Evolutionary conservation across 1,140 invertebrate genomes (phyloP).

Genomic region (Bombus turneri): DNA sequence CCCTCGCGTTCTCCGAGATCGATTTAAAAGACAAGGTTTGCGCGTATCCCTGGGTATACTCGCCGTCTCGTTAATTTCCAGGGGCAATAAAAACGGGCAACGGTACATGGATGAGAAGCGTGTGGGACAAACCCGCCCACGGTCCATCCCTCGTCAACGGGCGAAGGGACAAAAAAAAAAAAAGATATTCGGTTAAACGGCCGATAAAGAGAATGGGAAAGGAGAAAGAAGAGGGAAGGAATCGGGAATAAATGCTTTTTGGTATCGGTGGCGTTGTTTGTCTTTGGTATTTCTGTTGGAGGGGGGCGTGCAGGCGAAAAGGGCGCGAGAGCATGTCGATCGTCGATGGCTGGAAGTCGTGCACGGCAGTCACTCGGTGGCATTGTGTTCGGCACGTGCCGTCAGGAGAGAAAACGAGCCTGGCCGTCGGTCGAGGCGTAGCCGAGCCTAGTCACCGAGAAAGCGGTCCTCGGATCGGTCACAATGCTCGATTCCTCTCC

Average conservation of each 20-base stretch:
- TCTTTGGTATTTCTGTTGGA: conserved; percentile 77
- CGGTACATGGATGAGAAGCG: conserved; percentile 48
- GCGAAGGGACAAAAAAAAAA: conserved; percentile 9
- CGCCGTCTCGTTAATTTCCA: conserved; percentile 81
- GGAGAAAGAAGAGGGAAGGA: conserved; percentile 26
- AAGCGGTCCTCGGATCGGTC: conserved; percentile 26
- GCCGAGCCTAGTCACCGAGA: conserved; percentile 53
- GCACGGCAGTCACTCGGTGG: conserved; percentile 75
- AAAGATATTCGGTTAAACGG: conserved; percentile 5
- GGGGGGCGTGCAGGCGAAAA: conserved; percentile 64
- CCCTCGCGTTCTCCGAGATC: background rate
- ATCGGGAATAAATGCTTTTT: conserved; percentile 76
- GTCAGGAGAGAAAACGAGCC: conserved; percentile 67
- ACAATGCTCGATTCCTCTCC: conserved; percentile 45
- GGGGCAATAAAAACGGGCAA: conserved; percentile 77
- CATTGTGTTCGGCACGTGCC: conserved; percentile 81
- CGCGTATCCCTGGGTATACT: conserved; percentile 40
- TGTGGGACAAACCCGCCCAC: conserved; percentile 82
- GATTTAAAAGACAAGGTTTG: conserved; percentile 1
- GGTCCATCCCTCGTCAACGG: conserved; percentile 19
- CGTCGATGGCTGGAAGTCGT: conserved; percentile 74
- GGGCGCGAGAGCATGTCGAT: conserved; percentile 77
- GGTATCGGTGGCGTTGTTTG: conserved; percentile 79
- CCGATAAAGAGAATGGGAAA: background rate
- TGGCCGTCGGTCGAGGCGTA: conserved; percentile 52